Evolutionary conservation across 2,797 vertebrate species (phyloP), one percentile per base, ranked within the genome.

Genomic region (Tenualosa ilisha): DNA sequence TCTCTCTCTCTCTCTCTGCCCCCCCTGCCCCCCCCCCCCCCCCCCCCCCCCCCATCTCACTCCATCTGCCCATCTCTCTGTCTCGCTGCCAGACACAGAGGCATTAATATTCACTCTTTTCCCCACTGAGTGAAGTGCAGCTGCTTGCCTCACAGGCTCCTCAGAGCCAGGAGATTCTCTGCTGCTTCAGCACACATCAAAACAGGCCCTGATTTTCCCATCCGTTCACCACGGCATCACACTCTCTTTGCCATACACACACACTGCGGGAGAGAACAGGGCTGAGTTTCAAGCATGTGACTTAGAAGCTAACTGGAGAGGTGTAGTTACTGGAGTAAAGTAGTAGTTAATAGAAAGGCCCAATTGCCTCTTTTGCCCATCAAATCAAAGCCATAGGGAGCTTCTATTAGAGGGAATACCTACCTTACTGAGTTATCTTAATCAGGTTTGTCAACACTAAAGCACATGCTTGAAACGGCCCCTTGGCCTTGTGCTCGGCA

Each of bases 61-160:
- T 37, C 20, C 13, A 65, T 61, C 22, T 61, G n/a, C 3, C 46
- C 59, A 63, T 56, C 79, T 56, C 79, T 17, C 26, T 13, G 79
- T 81, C 54, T 43, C 53, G 3, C n/a, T 86, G 68, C 51, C 54
- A 81, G 72, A 53, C 61, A 37, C 5, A 3, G 51, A n/a, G 6
- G 12, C 82, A 85, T 75, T 84, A 83, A 85, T 87, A 68, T 87
- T 87, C 59, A 65, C 63, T 11, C 24, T 11, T 12, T 53, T 24
- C 63, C 63, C 63, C 11, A 24, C 63, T 65, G 63, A 65, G 63
- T 11, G 26, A 12, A 24, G 13, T 31, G 59, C 6, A 24, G 63
- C 11, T 13, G 56, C 56, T 53, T 53, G 56, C 51, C 15, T 53
- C 51, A 53, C 56, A 59, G 56, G 56, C 56, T 59, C 22, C 22